Percentiles rank a stretch among this genome's conserved stretches.
Evolutionary conservation across 1,140 invertebrate species (phyloP).

Genomic region (Cotesia chilonis): DNA sequence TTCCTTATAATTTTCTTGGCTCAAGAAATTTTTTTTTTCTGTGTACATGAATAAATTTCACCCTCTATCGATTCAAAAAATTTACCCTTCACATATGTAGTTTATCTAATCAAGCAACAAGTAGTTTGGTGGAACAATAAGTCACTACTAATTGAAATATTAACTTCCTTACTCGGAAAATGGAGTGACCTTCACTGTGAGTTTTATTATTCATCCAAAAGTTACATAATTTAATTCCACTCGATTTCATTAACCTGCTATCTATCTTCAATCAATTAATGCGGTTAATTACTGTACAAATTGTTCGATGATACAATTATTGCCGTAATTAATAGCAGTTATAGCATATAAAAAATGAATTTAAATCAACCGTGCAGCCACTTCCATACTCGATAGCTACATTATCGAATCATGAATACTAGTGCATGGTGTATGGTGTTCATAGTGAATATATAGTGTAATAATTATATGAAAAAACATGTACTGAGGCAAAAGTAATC

Average conservation of each 20-base stretch:
- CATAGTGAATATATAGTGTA: background rate
- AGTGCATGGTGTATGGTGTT: background rate
- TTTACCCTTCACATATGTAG: too few relatives aligned
- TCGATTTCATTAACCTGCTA: background rate
- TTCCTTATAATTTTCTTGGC: too few relatives aligned
- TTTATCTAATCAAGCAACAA: too few relatives aligned
- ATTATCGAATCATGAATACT: slow-evolving; percentile 12
- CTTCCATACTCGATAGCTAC: background rate
- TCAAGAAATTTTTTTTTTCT: too few relatives aligned
- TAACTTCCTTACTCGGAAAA: background rate
- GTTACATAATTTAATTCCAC: too few relatives aligned
- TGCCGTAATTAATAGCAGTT: background rate
- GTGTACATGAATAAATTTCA: too few relatives aligned
- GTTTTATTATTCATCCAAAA: background rate
- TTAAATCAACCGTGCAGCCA: background rate
- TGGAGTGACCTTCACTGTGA: slow-evolving; percentile 29
- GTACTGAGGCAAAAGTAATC: slow-evolving; percentile 2
- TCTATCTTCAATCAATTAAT: background rate
- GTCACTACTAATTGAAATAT: background rate
- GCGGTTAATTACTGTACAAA: background rate
- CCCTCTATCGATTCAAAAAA: too few relatives aligned
- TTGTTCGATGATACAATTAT: too few relatives aligned
- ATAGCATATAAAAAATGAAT: background rate
- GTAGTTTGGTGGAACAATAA: too few relatives aligned
- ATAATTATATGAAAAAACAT: background rate